These are phyloP conservation scores for Dolichomitus sp. DNA, from an alignment of 2,888 invertebrate species.

Conservation along the genomic window DNA sequence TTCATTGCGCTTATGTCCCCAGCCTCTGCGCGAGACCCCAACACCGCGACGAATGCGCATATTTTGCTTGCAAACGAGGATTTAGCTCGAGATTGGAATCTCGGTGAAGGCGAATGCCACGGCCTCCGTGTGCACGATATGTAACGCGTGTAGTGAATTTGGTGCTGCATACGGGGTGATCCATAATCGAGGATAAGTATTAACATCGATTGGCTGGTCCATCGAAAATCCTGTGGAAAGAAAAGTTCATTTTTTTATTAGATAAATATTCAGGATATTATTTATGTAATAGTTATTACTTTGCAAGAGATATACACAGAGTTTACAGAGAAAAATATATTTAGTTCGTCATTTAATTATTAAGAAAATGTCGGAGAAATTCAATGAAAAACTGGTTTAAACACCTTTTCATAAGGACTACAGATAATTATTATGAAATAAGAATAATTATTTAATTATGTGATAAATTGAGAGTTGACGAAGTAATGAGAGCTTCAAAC, in stretches of 20 bases:
- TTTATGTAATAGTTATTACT: too few relatives aligned
- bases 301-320: too few relatives aligned
- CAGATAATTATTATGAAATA: too few relatives aligned
- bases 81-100: slow-evolving; percentile 20
- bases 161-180: slow-evolving; percentile 12
- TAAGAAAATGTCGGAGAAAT: too few relatives aligned
- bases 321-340: too few relatives aligned
- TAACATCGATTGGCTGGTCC: neutral
- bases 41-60: slow-evolving; percentile 25
- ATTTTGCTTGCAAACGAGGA: slow-evolving; percentile 24
- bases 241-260: neutral
- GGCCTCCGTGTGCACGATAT: neutral
- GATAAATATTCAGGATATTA: too few relatives aligned
- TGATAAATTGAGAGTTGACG: too few relatives aligned
- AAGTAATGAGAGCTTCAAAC: too few relatives aligned
- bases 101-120: neutral
- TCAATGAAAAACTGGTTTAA: neutral
- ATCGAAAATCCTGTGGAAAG: neutral
- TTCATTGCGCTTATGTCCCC: slow-evolving; percentile 14
- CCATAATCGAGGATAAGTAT: neutral
- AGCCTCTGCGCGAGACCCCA: neutral
- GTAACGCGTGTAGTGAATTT: neutral
- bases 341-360: too few relatives aligned
- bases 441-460: too few relatives aligned
- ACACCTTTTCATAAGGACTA: too few relatives aligned